Base-by-base conservation (phyloP, 2,113 vertebrate genomes). In the Oreocharis arfaki region DNA sequence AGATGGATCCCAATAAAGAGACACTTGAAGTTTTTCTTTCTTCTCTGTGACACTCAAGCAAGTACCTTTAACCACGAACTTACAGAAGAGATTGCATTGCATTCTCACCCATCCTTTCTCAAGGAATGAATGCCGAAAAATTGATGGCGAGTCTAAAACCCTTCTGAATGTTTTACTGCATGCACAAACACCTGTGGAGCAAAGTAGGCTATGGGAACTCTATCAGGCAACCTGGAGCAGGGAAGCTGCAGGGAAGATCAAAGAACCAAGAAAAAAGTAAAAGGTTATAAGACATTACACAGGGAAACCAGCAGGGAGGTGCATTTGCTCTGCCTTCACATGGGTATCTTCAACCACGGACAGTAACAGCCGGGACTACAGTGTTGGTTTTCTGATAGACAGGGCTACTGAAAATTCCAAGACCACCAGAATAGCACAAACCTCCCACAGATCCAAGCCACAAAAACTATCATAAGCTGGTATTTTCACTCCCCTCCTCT, bases 391-490 rank as follows among this genome's bases (percentile, higher is more conserved):
- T 52, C 39, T 68, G 65, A 56, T 3, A 73, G 26, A 53, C 20
- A 70, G 15, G 39, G 44, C 35, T 32, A 56, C 30, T 59, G 46
- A 77, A 89, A 78, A 60, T 18, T 42, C 27, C 53, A 61, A 49
- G 18, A 7, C 47, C 78, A 37, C 16, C 12, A 33, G n/a, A 71
- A 67, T 0, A 59, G 16, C n/a, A 56, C 9, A 27, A 68, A 22
- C 4, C 2, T 16, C n/a, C 6, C n/a, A 42, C 30, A 89, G 33
- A 78, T 11, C 24, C 27, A 78, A 89, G 61, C 53, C 64, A 89
- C 21, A 71, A 35, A 75, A 82, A 23, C 8, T 20, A 18, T 32
- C 26, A 52, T 0, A 0, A 41, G 9, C 11, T 64, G 30, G 28
- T 56, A 64, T 83, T 93, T 71, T 42, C 41, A 44, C 19, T 75